Evolutionary conservation across 2,797 vertebrate species (phyloP), one percentile per base, ranked within the genome.

Genomic region (Myotis findleyi): DNA sequence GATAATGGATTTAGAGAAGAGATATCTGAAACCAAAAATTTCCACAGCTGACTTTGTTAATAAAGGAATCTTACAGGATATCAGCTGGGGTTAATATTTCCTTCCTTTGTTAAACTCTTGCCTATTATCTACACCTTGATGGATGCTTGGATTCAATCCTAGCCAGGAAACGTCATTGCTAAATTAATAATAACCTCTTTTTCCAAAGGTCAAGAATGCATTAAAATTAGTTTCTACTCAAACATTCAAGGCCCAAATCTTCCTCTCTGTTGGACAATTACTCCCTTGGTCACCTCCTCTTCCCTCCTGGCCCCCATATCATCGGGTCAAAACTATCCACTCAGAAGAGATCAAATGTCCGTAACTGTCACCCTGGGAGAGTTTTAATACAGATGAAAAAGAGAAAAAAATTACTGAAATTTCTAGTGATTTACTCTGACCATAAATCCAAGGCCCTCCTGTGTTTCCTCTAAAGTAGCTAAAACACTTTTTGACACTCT

Each of bases 401-500:
- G 44, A 87, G 47, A 88, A 79, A 87, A 87, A 44, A 84, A 1
- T 12, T 23, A 79, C 38, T 86, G 75, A 91, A 62, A 76, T 30
- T 69, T 90, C 68, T 72, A 57, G 59, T 55, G 68, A 64, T 81
- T 91, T 77, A 87, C 23, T 91, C 55, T 84, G 23, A 87, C 23
- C 77, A 73, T 89, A 94, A 96, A 79, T 59, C 38, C 75, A 17
- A 87, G 51, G 38, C 33, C 41, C 33, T 53, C 47, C 64, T 64
- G 4, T 64, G n/a, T 51, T 72, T 91, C 66, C 80, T 84, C n/a
- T 84, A 72, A 92, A 38, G 84, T 81, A 69, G 55, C 53, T 87
- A 73, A 95, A 95, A 73, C 38, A 82, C 47, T 94, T 95, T 95
- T 69, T 81, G 18, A 80, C 62, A 77, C 95, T 57, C 17, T 73